Conservation (phyloP, 2,797 vertebrate genomes). For the Poeciliopsis turneri region DNA sequence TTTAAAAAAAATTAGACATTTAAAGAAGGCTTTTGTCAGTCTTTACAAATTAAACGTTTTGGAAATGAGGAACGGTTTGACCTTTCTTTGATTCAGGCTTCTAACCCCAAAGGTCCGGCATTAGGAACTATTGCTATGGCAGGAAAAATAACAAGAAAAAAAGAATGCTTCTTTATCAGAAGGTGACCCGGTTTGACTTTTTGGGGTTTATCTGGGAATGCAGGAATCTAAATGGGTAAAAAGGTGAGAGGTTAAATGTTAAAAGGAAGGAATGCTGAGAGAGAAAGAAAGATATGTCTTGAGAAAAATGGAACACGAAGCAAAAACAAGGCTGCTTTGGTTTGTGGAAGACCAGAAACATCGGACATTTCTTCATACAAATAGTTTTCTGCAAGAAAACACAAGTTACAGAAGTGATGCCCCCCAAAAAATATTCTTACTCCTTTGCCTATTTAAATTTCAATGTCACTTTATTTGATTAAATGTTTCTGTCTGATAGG, state of each 20-base stretch:
- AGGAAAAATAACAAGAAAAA: conserved; percentile 16
- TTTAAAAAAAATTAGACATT: conserved; percentile 17
- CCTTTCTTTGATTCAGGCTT: conserved; percentile 11
- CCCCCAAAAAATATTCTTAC: not conserved
- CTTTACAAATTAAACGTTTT: not conserved
- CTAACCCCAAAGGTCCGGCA: not conserved
- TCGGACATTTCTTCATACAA: not conserved
- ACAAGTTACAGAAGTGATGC: not conserved
- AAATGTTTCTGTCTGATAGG: not conserved
- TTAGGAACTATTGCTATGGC: not conserved
- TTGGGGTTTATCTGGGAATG: conserved; percentile 53
- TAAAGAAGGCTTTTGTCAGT: conserved; percentile 18
- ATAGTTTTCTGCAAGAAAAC: not conserved
- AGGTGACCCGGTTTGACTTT: conserved; percentile 40
- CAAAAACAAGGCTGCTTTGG: conserved; percentile 47
- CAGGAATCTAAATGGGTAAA: conserved; percentile 18
- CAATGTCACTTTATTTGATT: not conserved
- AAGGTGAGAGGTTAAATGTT: conserved; percentile 57
- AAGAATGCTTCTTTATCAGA: conserved; percentile 59
- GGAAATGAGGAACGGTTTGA: not conserved
- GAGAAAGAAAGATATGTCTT: conserved; percentile 8
- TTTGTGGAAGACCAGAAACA: conserved; percentile 15
- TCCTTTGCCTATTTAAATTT: not conserved
- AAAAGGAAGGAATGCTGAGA: conserved; percentile 55
- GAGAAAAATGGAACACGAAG: conserved; percentile 3